Evolutionary conservation across 1,140 invertebrate genomes (phyloP), one percentile per base, ranked within the genome.

Genomic region (Calephelis nemesis): DNA sequence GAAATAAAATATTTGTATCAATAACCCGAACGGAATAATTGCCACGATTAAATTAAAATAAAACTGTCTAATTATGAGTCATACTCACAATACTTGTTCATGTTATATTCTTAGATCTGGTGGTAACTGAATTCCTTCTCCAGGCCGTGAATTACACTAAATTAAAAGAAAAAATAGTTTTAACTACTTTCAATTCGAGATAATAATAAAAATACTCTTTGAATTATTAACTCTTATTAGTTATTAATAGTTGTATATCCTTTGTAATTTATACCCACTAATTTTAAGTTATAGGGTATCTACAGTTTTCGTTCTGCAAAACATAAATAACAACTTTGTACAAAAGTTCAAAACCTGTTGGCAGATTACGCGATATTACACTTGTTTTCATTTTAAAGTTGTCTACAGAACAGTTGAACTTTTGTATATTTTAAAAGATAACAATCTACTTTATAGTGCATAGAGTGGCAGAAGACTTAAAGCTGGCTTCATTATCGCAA

Each of bases 1-100:
- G 15, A 54, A 30, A 54, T 4, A 54, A 30, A 45, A 45, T 4
- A 7, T 6, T 6, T 45, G 42, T 7, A 9, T 45, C 5, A 7
- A 54, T 54, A 54, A 19, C 1, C 0, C 9, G 52, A 13, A 15
- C 52, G 4, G 19, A 39, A 12, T 12, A 30, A 30, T 39, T 47
- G 19, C 47, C 45, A 45, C 62, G 62, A 63, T 9, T 45, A 45
- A 45, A 45, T 7, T 45, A 45, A 45, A 45, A 45, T 45, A 45
- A 45, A 7, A 54, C 45, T 39, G 15, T 39, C 15, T 58, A 62
- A 45, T 15, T 64, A 70, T 74, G 70, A 74, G 69, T 66, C 58
- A 75, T 84, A 84, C 84, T 86, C 75, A 86, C 84, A 79, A 73
- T 84, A 79, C 65, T 82, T 83, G 74, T 68, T 86, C 83, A 86